phyloP scores from a whole-genome alignment of 2,888 invertebrate genomes.

The Herminia tarsipennalis region DNA sequence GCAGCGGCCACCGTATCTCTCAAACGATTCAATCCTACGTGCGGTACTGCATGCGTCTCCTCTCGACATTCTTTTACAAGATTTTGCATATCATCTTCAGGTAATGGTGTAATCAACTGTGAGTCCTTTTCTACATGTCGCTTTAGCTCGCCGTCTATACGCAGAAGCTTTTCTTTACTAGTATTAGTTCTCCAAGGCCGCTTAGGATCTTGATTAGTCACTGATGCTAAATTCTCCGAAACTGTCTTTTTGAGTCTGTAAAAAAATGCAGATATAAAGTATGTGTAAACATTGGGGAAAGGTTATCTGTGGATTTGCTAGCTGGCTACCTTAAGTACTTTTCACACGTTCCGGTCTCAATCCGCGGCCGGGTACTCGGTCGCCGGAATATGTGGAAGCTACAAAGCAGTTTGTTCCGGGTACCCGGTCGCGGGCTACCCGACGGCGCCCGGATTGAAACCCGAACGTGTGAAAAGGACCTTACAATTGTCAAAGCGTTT shows the following conservation, averaged over 20 bases:
- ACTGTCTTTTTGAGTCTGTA: constrained; percentile 55
- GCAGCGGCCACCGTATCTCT: constrained; percentile 69
- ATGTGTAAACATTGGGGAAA: too few relatives aligned
- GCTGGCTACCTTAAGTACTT: too few relatives aligned
- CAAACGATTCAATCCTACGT: constrained; percentile 54
- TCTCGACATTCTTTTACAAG: constrained; percentile 62
- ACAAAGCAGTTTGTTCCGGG: too few relatives aligned
- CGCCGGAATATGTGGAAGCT: too few relatives aligned
- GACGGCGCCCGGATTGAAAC: too few relatives aligned
- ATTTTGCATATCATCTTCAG: constrained; percentile 60
- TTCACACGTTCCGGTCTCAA: too few relatives aligned
- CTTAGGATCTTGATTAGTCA: constrained; percentile 58
- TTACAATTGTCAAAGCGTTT: too few relatives aligned
- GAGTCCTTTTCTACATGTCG: constrained; percentile 63
- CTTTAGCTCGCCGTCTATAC: constrained; percentile 70
- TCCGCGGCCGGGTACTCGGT: too few relatives aligned
- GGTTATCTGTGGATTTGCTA: too few relatives aligned
- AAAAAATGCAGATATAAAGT: too few relatives aligned
- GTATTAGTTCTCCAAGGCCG: constrained; percentile 76
- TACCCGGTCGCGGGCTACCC: too few relatives aligned
- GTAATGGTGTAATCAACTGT: constrained; percentile 57
- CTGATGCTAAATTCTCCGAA: not conserved
- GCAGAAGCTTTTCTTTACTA: constrained; percentile 67
- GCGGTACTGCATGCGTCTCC: constrained; percentile 41
- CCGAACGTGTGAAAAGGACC: too few relatives aligned